Evolutionary conservation across 2,888 invertebrate species (phyloP).

Genomic region (Prosopocoilus inquinatus): DNA sequence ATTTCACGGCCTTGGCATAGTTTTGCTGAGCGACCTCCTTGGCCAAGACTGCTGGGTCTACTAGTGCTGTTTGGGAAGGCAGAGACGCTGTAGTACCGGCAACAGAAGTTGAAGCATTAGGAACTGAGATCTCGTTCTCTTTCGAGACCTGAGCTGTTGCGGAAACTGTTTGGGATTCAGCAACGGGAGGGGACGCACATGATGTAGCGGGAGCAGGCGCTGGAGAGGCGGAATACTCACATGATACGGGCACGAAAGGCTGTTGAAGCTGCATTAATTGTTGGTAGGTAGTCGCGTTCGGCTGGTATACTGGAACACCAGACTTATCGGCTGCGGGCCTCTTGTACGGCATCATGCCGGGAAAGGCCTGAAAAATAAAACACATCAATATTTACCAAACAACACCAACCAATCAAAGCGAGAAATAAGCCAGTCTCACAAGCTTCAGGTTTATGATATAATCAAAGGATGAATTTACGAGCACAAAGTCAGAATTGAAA

Average conservation of each 20-base stretch:
- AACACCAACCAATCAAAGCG: too few relatives aligned
- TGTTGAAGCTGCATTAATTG: slow-evolving; percentile 93
- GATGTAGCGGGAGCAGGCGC: slow-evolving; percentile 44
- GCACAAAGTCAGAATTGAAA: too few relatives aligned
- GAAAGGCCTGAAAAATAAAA: slow-evolving; percentile 70
- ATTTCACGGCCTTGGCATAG: slow-evolving; percentile 72
- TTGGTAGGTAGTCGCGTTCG: slow-evolving; percentile 85
- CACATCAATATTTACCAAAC: too few relatives aligned
- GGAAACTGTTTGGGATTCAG: slow-evolving; percentile 34
- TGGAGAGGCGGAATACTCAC: slow-evolving; percentile 88
- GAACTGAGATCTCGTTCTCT: slow-evolving; percentile 41
- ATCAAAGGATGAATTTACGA: too few relatives aligned
- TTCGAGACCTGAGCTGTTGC: slow-evolving; percentile 36
- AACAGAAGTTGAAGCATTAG: slow-evolving; percentile 32
- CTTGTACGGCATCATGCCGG: slow-evolving; percentile 94
- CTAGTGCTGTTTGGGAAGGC: slow-evolving; percentile 36
- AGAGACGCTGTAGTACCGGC: slow-evolving; percentile 23
- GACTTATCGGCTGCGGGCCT: slow-evolving; percentile 96
- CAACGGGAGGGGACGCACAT: slow-evolving; percentile 40
- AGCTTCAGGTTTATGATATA: too few relatives aligned
- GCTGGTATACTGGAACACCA: slow-evolving; percentile 94
- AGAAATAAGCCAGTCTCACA: too few relatives aligned
- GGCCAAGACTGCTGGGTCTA: slow-evolving; percentile 67
- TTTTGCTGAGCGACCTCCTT: slow-evolving; percentile 83
- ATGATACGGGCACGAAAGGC: slow-evolving; percentile 98